Evolutionary conservation across 2,888 invertebrate species (phyloP).

Genomic region (Tipula helvola): DNA sequence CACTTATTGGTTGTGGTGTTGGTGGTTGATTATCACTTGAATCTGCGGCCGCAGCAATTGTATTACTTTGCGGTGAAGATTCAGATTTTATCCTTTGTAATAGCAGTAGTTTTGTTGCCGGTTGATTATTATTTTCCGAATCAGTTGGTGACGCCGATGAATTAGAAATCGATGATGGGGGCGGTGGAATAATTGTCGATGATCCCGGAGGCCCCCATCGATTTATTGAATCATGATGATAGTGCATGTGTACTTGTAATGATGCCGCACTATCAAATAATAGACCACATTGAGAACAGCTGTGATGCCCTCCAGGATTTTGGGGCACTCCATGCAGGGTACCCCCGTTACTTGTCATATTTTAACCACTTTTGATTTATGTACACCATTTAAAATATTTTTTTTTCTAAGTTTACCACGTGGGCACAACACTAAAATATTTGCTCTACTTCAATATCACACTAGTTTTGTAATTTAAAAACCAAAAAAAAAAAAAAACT

Average conservation of each 20-base stretch:
- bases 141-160: slow-evolving; percentile 17
- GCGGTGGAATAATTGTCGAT: slow-evolving; percentile 11
- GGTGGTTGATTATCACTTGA: slow-evolving; percentile 50
- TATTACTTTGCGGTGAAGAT: slow-evolving; percentile 26
- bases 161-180: slow-evolving; percentile 14
- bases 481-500: not conserved
- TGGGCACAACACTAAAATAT: not conserved
- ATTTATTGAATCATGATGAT: slow-evolving; percentile 55
- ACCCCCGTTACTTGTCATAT: slow-evolving; percentile 18
- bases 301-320: slow-evolving; percentile 38
- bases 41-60: slow-evolving; percentile 59
- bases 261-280: slow-evolving; percentile 64
- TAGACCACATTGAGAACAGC: slow-evolving; percentile 64
- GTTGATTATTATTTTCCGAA: slow-evolving; percentile 47
- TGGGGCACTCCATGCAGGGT: slow-evolving; percentile 16
- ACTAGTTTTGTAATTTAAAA: not conserved
- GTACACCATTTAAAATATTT: slow-evolving; percentile 6
- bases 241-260: slow-evolving; percentile 65
- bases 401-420: slow-evolving; percentile 6
- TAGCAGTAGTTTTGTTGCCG: slow-evolving; percentile 23
- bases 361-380: slow-evolving; percentile 11
- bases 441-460: not conserved
- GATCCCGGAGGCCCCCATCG: slow-evolving; percentile 17
- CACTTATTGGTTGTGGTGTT: slow-evolving; percentile 34
- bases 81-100: slow-evolving; percentile 34